Percentiles rank a stretch among this genome's conserved stretches.
These are phyloP conservation scores for Hystrix cristata DNA, from an alignment of 2,113 vertebrate species.

Conservation along the genomic window DNA sequence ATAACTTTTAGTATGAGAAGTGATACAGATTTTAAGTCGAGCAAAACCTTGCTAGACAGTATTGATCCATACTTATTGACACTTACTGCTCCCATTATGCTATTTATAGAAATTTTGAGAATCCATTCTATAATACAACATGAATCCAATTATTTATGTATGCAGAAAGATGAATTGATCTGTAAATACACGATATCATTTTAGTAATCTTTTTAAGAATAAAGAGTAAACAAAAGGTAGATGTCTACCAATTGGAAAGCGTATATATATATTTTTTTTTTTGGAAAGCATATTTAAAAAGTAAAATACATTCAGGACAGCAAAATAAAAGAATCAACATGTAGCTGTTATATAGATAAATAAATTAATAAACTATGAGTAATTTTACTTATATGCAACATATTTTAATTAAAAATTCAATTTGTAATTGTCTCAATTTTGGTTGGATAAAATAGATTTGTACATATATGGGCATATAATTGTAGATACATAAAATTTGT, in stretches of 20 bases:
- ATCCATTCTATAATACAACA: not conserved
- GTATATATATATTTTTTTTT: no score
- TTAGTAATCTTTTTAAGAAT: not conserved
- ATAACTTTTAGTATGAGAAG: not conserved
- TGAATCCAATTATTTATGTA: not conserved
- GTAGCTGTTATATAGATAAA: not conserved
- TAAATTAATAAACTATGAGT: not conserved
- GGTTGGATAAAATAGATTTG: not conserved
- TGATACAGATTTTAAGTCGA: not conserved
- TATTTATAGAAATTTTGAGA: not conserved
- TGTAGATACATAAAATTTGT: not conserved
- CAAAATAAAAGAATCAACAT: not conserved
- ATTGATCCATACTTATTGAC: not conserved
- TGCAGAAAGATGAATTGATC: not conserved
- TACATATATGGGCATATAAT: not conserved
- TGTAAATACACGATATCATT: not conserved
- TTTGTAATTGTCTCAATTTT: not conserved
- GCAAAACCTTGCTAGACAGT: not conserved
- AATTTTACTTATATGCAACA: no score
- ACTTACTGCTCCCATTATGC: not conserved
- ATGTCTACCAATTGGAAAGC: not conserved
- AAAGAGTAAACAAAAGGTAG: not conserved
- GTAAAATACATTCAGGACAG: not conserved
- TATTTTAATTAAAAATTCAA: constrained; percentile 8
- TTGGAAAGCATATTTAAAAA: not conserved